A percentile compares a stretch with the other conserved stretches of the same genome.
These are phyloP conservation scores for Lytechinus variegatus DNA, from an alignment of 35 echinoderm and acorn worm species.

Conservation along the genomic window DNA sequence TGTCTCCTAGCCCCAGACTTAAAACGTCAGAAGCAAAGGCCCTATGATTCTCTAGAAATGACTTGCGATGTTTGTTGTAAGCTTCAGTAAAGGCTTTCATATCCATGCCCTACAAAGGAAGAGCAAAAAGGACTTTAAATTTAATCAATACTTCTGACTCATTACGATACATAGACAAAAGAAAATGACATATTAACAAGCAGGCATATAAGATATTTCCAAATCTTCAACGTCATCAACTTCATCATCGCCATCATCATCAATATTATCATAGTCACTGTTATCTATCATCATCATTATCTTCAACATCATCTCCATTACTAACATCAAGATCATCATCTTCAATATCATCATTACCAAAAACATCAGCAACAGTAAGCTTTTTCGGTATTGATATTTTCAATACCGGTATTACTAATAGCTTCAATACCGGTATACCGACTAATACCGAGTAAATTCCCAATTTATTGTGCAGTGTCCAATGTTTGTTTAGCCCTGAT, in stretches of 20 bases:
- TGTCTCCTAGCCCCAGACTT: constrained; percentile 65
- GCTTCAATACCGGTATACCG: too few relatives aligned
- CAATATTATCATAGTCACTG: not conserved
- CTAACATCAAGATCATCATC: not conserved
- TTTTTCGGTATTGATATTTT: too few relatives aligned
- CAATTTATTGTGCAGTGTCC: too few relatives aligned
- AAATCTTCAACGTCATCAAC: not conserved
- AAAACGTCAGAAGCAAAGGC: constrained; percentile 65
- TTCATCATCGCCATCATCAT: not conserved
- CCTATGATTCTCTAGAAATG: constrained; percentile 62
- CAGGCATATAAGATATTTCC: not conserved
- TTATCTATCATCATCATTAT: not conserved
- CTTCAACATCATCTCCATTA: not conserved
- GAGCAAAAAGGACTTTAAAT: not conserved
- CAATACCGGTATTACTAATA: too few relatives aligned
- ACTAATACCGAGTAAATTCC: too few relatives aligned
- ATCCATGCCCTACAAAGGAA: constrained; percentile 86
- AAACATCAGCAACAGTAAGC: not conserved
- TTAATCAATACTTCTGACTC: not conserved
- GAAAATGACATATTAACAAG: not conserved
- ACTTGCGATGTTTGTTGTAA: not conserved
- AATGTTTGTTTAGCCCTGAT: too few relatives aligned
- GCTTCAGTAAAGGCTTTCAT: constrained; percentile 69
- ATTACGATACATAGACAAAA: not conserved
- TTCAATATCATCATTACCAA: not conserved